phyloP scores from a whole-genome alignment of 2,113 vertebrate genomes.

The Seriola dumerili region DNA sequence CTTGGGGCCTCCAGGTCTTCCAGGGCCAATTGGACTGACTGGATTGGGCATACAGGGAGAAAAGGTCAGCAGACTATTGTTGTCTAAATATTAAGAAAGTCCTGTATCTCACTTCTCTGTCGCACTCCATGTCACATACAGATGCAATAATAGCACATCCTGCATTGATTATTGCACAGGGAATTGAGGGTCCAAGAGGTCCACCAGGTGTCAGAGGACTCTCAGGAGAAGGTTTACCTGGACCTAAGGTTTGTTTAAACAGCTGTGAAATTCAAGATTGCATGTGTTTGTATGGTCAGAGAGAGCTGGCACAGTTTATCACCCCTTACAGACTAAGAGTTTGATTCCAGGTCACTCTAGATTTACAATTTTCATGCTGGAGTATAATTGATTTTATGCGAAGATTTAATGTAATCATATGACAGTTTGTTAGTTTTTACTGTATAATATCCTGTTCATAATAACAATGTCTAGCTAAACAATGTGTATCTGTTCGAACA shows the following conservation, averaged over 20 bases:
- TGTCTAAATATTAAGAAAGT: not conserved
- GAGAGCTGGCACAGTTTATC: not conserved
- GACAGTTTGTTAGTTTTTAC: too few species aligned
- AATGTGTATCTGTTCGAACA: too few species aligned
- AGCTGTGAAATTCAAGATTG: not conserved
- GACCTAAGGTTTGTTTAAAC: conserved; percentile 87
- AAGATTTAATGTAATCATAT: too few species aligned
- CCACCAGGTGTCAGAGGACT: conserved; percentile 86
- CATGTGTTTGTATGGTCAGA: not conserved
- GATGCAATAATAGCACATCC: not conserved
- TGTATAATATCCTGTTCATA: too few species aligned
- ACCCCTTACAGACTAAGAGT: too few species aligned
- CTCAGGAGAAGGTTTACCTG: conserved; percentile 88
- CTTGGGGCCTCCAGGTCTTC: conserved; percentile 84
- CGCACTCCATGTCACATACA: not conserved
- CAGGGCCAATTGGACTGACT: conserved; percentile 85
- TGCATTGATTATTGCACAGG: conserved; percentile 75
- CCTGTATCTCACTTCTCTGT: not conserved
- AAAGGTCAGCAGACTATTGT: conserved; percentile 80
- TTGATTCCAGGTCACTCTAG: not conserved
- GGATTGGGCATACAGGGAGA: conserved; percentile 90
- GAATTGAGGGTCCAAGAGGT: conserved; percentile 88
- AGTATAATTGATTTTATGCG: too few species aligned
- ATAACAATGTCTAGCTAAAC: too few species aligned
- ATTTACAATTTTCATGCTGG: too few species aligned